A percentile compares a stretch with the other conserved stretches of the same genome.
Evolutionary conservation across 2,797 vertebrate species (phyloP).

Genomic region (Numenius phaeopus): DNA sequence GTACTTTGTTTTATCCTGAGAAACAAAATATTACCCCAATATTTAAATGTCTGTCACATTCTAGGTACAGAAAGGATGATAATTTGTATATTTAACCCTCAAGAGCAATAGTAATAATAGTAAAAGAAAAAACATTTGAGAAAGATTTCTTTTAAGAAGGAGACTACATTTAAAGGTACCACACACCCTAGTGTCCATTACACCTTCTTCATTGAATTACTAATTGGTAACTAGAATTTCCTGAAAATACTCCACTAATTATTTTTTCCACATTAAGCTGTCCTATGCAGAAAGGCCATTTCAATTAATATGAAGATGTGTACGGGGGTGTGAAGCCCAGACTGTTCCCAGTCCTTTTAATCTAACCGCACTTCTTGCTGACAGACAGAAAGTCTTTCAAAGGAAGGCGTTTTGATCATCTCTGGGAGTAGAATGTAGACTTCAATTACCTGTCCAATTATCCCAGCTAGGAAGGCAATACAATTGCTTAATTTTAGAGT

Average conservation of each 20-base stretch:
- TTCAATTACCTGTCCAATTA: slow-evolving; percentile 67
- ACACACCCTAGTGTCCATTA: background rate
- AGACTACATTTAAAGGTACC: background rate
- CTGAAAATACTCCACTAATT: slow-evolving; percentile 57
- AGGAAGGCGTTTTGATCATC: slow-evolving; percentile 54
- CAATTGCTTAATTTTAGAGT: slow-evolving; percentile 54
- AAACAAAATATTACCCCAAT: background rate
- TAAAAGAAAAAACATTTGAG: background rate
- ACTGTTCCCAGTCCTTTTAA: slow-evolving; percentile 70
- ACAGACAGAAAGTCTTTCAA: slow-evolving; percentile 63
- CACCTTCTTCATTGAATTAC: background rate
- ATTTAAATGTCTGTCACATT: background rate
- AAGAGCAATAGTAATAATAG: background rate
- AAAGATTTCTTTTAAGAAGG: background rate
- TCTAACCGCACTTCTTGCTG: slow-evolving; percentile 51
- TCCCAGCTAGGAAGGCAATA: slow-evolving; percentile 50
- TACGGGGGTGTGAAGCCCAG: slow-evolving; percentile 18
- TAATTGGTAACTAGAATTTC: slow-evolving; percentile 54
- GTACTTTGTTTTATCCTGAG: background rate
- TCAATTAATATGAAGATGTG: slow-evolving; percentile 45
- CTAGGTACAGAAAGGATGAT: background rate
- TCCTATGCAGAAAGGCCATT: slow-evolving; percentile 50
- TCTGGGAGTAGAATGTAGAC: slow-evolving; percentile 50
- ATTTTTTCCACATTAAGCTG: slow-evolving; percentile 54
- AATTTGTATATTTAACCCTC: background rate